phyloP scores from a whole-genome alignment of 2,888 invertebrate genomes.

The Tethea ocularis region DNA sequence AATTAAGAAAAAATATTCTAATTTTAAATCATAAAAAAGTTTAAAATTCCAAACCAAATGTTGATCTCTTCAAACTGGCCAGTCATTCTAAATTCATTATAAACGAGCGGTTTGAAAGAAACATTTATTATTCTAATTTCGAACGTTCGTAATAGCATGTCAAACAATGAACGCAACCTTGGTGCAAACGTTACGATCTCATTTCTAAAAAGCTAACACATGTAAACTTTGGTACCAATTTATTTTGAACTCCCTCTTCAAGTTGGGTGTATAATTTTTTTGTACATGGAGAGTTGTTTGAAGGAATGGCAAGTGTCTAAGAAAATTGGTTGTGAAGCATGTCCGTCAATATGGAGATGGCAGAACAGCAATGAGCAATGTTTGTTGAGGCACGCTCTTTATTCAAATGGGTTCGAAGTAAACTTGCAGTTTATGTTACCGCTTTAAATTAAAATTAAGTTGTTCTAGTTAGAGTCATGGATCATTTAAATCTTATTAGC shows the following conservation, averaged over 20 bases:
- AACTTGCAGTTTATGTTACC: slow-evolving; percentile 35
- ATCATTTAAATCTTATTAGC: background rate
- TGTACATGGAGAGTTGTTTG: slow-evolving; percentile 28
- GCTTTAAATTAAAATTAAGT: background rate
- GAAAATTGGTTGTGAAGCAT: slow-evolving; percentile 39
- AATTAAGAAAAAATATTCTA: background rate
- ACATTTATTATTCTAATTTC: slow-evolving; percentile 47
- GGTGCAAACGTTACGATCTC: slow-evolving; percentile 52
- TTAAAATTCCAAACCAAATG: background rate
- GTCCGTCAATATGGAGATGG: slow-evolving; percentile 62
- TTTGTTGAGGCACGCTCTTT: slow-evolving; percentile 67
- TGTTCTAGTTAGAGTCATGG: background rate
- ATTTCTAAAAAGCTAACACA: slow-evolving; percentile 69
- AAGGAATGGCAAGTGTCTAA: slow-evolving; percentile 41
- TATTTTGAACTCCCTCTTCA: slow-evolving; percentile 33
- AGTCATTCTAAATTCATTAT: slow-evolving; percentile 15
- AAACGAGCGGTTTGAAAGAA: slow-evolving; percentile 29
- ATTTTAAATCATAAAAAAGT: background rate
- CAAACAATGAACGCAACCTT: slow-evolving; percentile 58
- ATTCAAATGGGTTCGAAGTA: slow-evolving; percentile 54
- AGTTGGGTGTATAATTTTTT: slow-evolving; percentile 30
- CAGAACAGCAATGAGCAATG: slow-evolving; percentile 64
- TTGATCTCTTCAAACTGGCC: slow-evolving; percentile 4
- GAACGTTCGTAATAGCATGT: slow-evolving; percentile 59
- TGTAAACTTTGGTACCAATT: slow-evolving; percentile 49